phyloP scores from a whole-genome alignment of 2,113 vertebrate genomes.

The Cairina moschata region DNA sequence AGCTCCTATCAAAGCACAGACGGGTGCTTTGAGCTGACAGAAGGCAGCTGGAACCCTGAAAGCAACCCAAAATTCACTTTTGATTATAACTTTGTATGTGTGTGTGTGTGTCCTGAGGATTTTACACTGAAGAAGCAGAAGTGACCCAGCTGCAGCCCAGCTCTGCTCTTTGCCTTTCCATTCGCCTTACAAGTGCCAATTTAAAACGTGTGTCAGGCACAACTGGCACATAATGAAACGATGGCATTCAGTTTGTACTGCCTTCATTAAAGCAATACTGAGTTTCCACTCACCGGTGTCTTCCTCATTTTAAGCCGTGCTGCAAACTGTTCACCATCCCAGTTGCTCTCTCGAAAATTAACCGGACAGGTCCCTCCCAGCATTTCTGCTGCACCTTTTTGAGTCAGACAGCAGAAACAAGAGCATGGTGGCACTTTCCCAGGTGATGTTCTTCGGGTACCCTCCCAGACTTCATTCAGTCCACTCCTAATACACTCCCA shows the following conservation, averaged over 20 bases:
- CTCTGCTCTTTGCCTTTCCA: background rate
- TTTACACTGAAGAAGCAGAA: constrained; percentile 17
- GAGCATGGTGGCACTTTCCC: background rate
- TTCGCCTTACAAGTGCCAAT: background rate
- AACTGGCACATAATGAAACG: background rate
- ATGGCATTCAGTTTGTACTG: background rate
- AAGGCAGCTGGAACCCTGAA: constrained; percentile 4
- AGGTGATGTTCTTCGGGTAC: background rate
- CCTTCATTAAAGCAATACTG: background rate
- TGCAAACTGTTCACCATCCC: background rate
- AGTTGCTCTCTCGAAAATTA: background rate
- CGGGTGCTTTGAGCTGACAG: constrained; percentile 15
- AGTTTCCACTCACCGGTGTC: background rate
- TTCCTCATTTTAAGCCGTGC: background rate
- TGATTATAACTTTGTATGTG: background rate
- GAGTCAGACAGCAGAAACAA: background rate
- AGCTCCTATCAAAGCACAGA: constrained; percentile 18
- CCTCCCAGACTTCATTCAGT: background rate
- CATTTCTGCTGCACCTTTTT: background rate
- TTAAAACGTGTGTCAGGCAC: constrained; percentile 7
- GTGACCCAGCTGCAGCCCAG: background rate
- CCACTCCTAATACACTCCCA: background rate
- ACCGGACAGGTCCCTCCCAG: background rate
- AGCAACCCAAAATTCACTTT: constrained; percentile 30
- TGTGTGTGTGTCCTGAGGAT: background rate